phyloP scores from a whole-genome alignment of 2,797 vertebrate species.

The Merluccius polli region DNA sequence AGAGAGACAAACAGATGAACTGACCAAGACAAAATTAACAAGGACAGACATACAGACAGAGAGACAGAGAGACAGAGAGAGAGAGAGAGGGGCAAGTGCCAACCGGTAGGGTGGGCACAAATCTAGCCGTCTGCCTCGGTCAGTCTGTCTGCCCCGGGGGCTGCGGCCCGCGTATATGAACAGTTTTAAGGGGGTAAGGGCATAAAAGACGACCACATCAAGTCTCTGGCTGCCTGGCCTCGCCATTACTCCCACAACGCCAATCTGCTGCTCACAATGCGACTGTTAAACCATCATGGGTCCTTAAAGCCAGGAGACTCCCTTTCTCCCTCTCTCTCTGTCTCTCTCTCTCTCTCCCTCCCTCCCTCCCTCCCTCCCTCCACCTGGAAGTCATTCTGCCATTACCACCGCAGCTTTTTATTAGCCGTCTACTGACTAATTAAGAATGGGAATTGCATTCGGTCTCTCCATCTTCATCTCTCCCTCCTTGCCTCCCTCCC shows the following conservation, averaged over 20 bases:
- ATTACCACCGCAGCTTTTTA: conserved; percentile 64
- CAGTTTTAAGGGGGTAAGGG: conserved; percentile 55
- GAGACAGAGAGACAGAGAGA: conserved; percentile 34
- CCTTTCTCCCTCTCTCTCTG: not conserved
- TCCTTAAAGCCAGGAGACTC: conserved; percentile 12
- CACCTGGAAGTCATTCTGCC: conserved; percentile 72
- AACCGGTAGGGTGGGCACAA: not conserved
- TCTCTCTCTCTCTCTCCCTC: not conserved
- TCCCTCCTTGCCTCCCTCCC: not conserved
- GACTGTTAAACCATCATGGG: not conserved
- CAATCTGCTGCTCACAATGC: conserved; percentile 21
- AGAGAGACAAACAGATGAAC: conserved; percentile 26
- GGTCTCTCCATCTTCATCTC: not conserved
- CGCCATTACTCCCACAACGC: conserved; percentile 66
- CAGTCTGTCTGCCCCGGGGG: conserved; percentile 11
- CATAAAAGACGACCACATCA: conserved; percentile 70
- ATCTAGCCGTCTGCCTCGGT: conserved; percentile 28
- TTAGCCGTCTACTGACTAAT: conserved; percentile 75
- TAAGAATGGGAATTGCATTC: conserved; percentile 63
- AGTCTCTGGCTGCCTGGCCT: conserved; percentile 47
- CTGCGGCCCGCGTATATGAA: conserved; percentile 36
- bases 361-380: conserved; percentile 54
- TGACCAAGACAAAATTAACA: conserved; percentile 15
- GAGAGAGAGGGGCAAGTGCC: not conserved
- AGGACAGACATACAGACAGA: conserved; percentile 7